Base-by-base conservation (phyloP, 2,888 invertebrate species). In the Eupithecia subumbrata region DNA sequence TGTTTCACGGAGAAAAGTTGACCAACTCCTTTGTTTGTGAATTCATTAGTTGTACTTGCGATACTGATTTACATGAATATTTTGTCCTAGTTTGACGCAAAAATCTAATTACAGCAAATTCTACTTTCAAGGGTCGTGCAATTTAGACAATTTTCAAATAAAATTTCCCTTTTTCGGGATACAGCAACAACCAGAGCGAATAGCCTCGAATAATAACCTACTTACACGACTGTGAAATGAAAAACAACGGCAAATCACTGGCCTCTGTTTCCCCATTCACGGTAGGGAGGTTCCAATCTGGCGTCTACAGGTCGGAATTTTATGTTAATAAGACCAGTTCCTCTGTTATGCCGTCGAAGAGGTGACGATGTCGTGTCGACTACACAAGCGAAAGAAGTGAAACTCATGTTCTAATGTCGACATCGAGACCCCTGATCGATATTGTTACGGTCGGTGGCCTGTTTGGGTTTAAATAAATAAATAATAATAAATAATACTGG, bases 271-370 rank as follows among this genome's bases (percentile, higher is more conserved):
- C 77, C 71, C 69, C 79, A 79, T 85, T 88, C 80, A 85, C 86
- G 85, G 84, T 79, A 83, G 84, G 84, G 76, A 76, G 82, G 78
- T 69, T 88, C 80, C 84, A 89, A 90, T 89, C 87, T 73, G 76
- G 69, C 64, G 69, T 69, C 71, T 81, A 75, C 75, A 63, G 40
- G 37, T 64, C 74, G 74, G 69, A 73, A 74, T 79, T 78, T 77
- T 78, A 74, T 79, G 68, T 77, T 69, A 75, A 71, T 76, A 75
- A 56, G 73, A 48, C 14, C 68, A 75, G 77, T 72, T 76, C 70
- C 69, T 43, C 68, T 66, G 73, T 78, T 22, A 56, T n/a, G 56
- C n/a, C 60, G 56, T 12, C 22, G 60, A 60, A 25, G 60, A 22
- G 22, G 22, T 56, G 56, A 56, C 22, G 56, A 11, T 52, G 7